Evolutionary conservation across 1,140 invertebrate genomes (phyloP).

Genomic region (Saccostrea glomerata): DNA sequence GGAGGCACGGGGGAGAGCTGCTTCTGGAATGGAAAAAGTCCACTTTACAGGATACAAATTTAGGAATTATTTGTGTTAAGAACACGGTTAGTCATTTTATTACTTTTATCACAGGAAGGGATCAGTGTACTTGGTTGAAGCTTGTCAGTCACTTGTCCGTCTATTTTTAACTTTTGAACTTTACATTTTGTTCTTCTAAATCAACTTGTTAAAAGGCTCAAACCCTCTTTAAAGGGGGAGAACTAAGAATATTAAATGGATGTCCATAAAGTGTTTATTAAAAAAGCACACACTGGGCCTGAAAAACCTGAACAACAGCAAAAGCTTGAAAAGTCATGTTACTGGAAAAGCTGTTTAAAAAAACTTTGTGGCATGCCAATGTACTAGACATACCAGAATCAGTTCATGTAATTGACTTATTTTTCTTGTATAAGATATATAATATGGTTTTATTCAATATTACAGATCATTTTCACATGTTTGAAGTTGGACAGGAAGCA

Average conservation of each 20-base stretch:
- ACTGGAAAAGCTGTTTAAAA: too few relatives aligned
- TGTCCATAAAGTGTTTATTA: too few relatives aligned
- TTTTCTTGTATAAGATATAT: neutral
- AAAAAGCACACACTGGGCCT: too few relatives aligned
- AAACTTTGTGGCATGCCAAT: neutral
- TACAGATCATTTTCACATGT: conserved; percentile 3
- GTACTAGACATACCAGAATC: neutral
- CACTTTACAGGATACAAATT: neutral
- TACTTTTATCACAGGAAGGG: neutral
- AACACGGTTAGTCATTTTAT: neutral
- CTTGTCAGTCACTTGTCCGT: neutral
- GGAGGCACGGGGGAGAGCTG: neutral
- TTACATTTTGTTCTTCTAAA: too few relatives aligned
- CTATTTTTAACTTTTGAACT: too few relatives aligned
- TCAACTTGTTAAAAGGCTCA: too few relatives aligned
- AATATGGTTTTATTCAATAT: neutral
- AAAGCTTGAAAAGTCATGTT: too few relatives aligned
- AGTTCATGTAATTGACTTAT: neutral
- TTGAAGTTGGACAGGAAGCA: neutral
- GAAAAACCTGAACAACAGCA: too few relatives aligned
- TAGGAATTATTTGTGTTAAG: neutral
- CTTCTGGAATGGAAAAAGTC: neutral
- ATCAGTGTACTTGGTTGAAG: neutral
- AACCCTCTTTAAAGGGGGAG: too few relatives aligned
- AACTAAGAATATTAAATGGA: too few relatives aligned